Base-by-base conservation (phyloP, 2,797 vertebrate genomes). In the Poecile montanus region DNA sequence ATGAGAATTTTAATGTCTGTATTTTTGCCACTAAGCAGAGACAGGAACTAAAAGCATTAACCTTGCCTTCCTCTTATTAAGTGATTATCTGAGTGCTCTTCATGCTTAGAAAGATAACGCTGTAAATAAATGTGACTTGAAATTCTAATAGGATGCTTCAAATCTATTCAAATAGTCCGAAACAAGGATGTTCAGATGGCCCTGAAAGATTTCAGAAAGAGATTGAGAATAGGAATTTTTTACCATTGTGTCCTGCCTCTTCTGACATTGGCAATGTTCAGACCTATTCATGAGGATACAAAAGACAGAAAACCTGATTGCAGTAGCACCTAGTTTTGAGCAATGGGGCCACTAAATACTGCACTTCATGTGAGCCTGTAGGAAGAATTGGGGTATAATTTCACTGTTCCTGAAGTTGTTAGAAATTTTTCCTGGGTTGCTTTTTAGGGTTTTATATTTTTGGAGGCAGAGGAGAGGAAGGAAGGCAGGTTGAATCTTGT, bases 221-320 rank as follows among this genome's bases (percentile, higher is more conserved):
- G 58, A 60, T 12, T 23, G 34, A 92, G 86, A 91, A 85, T 18
- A 86, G 73, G 51, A 78, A 79, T 40, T 78, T 93, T 88, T 93
- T 86, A 22, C 48, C 73, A 92, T 92, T 96, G 76, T 93, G 48
- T 73, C 81, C 83, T 85, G 71, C 23, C 74, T 79, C 11, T 82
- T 93, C 71, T 79, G 63, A 48, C 74, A 58, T 17, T 66, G 73
- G 20, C 63, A 78, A 29, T 53, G 58, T 72, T 95, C 88, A 95
- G 85, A 78, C 58, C 76, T 92, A 92, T 93, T 96, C 94, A 91
- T 4, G 40, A 67, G 63, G 67, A 76, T 30, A 91, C 88, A 95
- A 95, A 95, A 81, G 94, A 30, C 60, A 73, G 47, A 92, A 85
- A 95, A 81, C 11, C 57, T 92, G 89, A 94, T 75, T 96, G 91